These are phyloP conservation scores for Pogonomyrmex californicus DNA, from an alignment of 1,140 invertebrate species.

Conservation along the genomic window DNA sequence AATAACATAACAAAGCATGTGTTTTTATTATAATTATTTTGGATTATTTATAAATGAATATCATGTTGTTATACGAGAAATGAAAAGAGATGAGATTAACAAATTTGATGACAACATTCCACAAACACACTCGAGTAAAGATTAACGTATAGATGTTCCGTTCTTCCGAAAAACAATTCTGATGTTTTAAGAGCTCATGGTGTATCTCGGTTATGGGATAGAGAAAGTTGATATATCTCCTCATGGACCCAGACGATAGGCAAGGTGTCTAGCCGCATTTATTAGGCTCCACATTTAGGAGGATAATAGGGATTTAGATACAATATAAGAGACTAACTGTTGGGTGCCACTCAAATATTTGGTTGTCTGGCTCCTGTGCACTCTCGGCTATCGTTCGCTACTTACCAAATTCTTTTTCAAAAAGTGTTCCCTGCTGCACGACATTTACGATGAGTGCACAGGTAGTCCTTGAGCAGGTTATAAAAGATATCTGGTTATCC, in stretches of 20 bases:
- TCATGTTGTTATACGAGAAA: background rate
- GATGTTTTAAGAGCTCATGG: background rate
- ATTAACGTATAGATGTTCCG: background rate
- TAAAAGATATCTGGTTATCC: conserved; percentile 59
- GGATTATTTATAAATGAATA: background rate
- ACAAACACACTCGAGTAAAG: background rate
- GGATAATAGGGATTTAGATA: conserved; percentile 72
- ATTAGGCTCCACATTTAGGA: conserved; percentile 59
- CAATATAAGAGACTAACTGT: conserved; percentile 61
- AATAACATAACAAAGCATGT: background rate
- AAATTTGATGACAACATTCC: background rate
- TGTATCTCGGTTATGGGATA: conserved; percentile 22
- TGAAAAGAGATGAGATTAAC: background rate
- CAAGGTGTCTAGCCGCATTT: conserved; percentile 72
- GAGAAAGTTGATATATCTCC: conserved; percentile 66
- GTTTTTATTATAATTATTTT: background rate
- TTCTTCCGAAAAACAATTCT: conserved; percentile 16
- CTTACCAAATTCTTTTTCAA: conserved; percentile 44
- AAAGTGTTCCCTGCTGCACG: conserved; percentile 11
- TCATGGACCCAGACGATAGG: conserved; percentile 78
- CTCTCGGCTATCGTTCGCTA: conserved; percentile 12
- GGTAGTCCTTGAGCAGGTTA: conserved; percentile 62
- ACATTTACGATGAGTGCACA: conserved; percentile 65
- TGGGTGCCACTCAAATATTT: conserved; percentile 79
- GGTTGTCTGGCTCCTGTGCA: conserved; percentile 32